A percentile compares a stretch with the other conserved stretches of the same genome.
These are phyloP conservation scores for Eulemur mongoz DNA, from an alignment of 2,797 vertebrate species.

Conservation along the genomic window DNA sequence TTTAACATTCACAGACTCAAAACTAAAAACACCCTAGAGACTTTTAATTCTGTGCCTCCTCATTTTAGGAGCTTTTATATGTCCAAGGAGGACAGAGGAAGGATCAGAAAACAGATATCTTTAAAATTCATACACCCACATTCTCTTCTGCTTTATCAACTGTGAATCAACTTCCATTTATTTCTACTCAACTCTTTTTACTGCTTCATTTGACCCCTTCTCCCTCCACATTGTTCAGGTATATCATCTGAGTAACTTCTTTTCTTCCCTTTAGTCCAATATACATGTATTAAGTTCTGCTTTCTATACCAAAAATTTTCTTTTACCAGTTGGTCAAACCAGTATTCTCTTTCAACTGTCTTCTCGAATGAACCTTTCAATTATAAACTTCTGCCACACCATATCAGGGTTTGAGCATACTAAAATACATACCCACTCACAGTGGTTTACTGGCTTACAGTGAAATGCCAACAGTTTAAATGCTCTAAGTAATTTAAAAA, in stretches of 20 bases:
- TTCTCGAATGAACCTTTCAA: slow-evolving; percentile 43
- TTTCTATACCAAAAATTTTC: slow-evolving; percentile 3
- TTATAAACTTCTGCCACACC: not conserved
- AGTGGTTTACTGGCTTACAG: not conserved
- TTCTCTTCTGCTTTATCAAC: not conserved
- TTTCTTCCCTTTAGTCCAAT: slow-evolving; percentile 6
- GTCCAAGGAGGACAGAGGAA: not conserved
- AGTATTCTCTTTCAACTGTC: not conserved
- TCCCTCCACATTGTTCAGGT: not conserved
- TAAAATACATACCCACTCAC: not conserved
- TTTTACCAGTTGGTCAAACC: not conserved
- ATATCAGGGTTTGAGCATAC: not conserved
- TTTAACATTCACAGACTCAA: not conserved
- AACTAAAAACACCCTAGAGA: not conserved
- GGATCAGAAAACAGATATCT: not conserved
- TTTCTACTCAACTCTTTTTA: not conserved
- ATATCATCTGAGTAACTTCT: not conserved
- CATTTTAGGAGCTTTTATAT: not conserved
- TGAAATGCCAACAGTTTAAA: slow-evolving; percentile 7
- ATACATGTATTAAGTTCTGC: not conserved
- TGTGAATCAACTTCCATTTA: not conserved
- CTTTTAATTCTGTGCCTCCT: not conserved
- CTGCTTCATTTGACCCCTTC: not conserved
- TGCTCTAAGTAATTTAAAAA: slow-evolving; percentile 1
- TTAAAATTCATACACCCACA: not conserved